Evolutionary conservation across 2,113 vertebrate genomes (phyloP).

Genomic region (Oryzias melastigma): DNA sequence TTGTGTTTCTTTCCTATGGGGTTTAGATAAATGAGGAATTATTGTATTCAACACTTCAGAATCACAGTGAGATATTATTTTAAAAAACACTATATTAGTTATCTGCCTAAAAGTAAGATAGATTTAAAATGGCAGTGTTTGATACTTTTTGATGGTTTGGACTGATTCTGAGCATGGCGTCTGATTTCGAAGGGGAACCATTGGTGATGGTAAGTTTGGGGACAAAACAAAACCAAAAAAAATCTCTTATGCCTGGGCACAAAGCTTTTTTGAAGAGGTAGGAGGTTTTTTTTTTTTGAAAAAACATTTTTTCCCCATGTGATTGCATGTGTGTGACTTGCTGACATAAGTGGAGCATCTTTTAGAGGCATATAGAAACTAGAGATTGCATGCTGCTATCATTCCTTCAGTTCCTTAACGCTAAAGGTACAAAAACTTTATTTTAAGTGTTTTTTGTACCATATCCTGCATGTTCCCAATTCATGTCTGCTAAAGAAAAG

Average conservation of each 20-base stretch:
- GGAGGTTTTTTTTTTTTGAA: conserved; percentile 56
- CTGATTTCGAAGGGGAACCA: conserved; percentile 62
- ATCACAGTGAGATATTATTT: too few species aligned
- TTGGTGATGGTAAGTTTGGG: conserved; percentile 73
- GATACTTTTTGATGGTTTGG: conserved; percentile 17
- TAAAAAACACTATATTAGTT: too few species aligned
- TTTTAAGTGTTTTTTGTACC: neutral
- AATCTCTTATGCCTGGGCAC: conserved; percentile 54
- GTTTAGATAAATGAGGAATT: conserved; percentile 20
- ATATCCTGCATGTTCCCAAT: neutral
- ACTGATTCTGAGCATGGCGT: conserved; percentile 65
- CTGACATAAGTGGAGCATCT: conserved; percentile 7
- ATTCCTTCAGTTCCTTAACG: conserved; percentile 8
- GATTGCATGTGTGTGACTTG: conserved; percentile 20
- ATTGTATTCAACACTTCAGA: conserved; percentile 1
- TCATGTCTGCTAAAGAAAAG: neutral
- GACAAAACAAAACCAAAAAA: conserved; percentile 54
- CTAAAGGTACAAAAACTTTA: neutral
- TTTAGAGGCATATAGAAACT: conserved; percentile 11
- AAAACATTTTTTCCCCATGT: conserved; percentile 13
- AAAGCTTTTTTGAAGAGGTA: conserved; percentile 71
- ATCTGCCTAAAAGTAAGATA: too few species aligned
- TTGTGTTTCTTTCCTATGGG: neutral
- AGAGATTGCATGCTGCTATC: conserved; percentile 40
- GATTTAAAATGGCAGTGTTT: too few species aligned